Evolutionary conservation across 2,888 invertebrate species (phyloP).

Genomic region (Lamellibrachia columna): DNA sequence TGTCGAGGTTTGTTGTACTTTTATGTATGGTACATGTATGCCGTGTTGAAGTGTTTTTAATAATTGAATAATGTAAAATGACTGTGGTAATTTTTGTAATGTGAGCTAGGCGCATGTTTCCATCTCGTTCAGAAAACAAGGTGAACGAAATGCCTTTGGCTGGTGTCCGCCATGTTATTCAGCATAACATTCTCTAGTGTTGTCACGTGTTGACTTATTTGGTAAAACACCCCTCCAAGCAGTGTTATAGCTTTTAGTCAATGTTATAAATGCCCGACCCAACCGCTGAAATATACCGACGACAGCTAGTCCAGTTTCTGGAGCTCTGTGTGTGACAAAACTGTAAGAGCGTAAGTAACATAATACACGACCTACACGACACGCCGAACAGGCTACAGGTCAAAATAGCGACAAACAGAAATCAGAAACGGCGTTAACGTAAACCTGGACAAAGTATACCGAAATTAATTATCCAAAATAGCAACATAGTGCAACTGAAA

Average conservation of each 20-base stretch:
- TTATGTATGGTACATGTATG: conserved; percentile 16
- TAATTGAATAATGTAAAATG: background rate
- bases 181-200: conserved; percentile 16
- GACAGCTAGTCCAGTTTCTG: background rate
- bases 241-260: background rate
- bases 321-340: background rate
- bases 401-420: background rate
- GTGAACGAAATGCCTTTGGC: conserved; percentile 16
- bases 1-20: conserved; percentile 16
- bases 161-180: conserved; percentile 16
- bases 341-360: conserved; percentile 11
- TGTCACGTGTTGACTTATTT: conserved; percentile 16
- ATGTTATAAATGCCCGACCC: background rate
- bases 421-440: background rate
- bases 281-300: background rate
- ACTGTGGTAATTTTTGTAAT: conserved; percentile 1
- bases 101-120: background rate
- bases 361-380: background rate
- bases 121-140: conserved; percentile 10
- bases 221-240: conserved; percentile 16
- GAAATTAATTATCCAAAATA: background rate
- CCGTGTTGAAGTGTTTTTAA: background rate
- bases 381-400: conserved; percentile 5
- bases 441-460: background rate
- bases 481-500: background rate